Percentiles rank a stretch among this genome's conserved stretches.
These are phyloP conservation scores for Dysidea cf. avara DNA, from an alignment of 37 sponge, comb jelly and placozoan genomes.

Conservation along the genomic window DNA sequence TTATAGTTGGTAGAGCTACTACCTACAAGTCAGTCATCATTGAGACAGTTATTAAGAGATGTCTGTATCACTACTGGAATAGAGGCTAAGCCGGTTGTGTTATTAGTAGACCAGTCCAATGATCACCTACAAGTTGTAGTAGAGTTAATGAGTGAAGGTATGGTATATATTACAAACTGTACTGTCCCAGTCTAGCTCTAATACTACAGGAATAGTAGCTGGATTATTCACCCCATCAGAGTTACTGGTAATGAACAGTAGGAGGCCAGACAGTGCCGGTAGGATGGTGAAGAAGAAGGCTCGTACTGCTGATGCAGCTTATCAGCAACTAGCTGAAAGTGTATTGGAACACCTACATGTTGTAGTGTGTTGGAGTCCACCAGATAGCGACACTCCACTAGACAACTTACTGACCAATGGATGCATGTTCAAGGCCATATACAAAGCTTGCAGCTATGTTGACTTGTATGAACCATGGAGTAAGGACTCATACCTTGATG, in stretches of 20 bases:
- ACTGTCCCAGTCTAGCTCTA: background rate
- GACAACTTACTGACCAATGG: background rate
- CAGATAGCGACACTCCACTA: background rate
- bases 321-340: slow-evolving; percentile 34
- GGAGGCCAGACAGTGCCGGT: background rate
- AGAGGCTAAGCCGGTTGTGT: slow-evolving; percentile 24
- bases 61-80: slow-evolving; percentile 56
- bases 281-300: slow-evolving; percentile 20
- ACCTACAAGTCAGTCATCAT: background rate
- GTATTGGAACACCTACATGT: slow-evolving; percentile 50
- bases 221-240: slow-evolving; percentile 61
- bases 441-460: slow-evolving; percentile 18
- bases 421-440: slow-evolving; percentile 27
- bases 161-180: background rate
- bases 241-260: slow-evolving; percentile 51
- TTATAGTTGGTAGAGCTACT: background rate
- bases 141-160: slow-evolving; percentile 74
- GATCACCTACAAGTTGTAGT: slow-evolving; percentile 9
- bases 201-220: slow-evolving; percentile 23
- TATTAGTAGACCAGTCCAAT: slow-evolving; percentile 28
- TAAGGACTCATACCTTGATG: slow-evolving; percentile 49
- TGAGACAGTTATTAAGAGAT: slow-evolving; percentile 23
- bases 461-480: slow-evolving; percentile 40
- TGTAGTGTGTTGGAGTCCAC: slow-evolving; percentile 45
- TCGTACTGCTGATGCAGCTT: slow-evolving; percentile 24